Conservation (phyloP, 1,140 invertebrate species). For the Nephotettix cincticeps region DNA sequence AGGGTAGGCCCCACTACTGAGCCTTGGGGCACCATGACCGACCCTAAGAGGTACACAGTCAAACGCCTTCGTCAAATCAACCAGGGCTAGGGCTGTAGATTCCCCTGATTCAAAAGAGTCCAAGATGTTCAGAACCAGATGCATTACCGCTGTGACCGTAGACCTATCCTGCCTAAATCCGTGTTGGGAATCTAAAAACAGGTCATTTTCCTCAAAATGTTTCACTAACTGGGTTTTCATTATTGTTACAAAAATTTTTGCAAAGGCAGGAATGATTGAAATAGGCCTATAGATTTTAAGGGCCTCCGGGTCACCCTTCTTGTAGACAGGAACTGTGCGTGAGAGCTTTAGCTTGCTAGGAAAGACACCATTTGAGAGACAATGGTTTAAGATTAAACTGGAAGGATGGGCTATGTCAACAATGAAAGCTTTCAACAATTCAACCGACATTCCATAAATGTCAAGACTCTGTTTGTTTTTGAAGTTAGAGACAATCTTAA, state of each 20-base stretch:
- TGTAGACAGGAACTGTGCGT: no score
- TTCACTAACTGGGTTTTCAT: slow-evolving; percentile 3
- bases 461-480: no score
- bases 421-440: no score
- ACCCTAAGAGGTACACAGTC: neutral
- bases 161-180: slow-evolving; percentile 1
- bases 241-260: neutral
- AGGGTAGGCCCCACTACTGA: slow-evolving; percentile 1
- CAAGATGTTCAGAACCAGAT: neutral
- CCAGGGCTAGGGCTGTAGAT: neutral
- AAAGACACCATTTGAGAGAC: no score
- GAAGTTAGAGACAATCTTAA: no score
- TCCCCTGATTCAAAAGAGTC: neutral
- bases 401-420: no score
- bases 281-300: neutral
- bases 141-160: neutral
- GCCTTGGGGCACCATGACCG: neutral
- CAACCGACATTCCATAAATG: no score
- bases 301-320: no score
- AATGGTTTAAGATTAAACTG: no score
- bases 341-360: no score
- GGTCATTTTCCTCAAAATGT: neutral
- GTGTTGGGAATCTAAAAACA: slow-evolving; percentile 3
- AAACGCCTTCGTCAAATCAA: neutral
- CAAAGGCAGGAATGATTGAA: neutral